These are phyloP conservation scores for Piprites chloris DNA, from an alignment of 2,113 vertebrate genomes.

Conservation along the genomic window DNA sequence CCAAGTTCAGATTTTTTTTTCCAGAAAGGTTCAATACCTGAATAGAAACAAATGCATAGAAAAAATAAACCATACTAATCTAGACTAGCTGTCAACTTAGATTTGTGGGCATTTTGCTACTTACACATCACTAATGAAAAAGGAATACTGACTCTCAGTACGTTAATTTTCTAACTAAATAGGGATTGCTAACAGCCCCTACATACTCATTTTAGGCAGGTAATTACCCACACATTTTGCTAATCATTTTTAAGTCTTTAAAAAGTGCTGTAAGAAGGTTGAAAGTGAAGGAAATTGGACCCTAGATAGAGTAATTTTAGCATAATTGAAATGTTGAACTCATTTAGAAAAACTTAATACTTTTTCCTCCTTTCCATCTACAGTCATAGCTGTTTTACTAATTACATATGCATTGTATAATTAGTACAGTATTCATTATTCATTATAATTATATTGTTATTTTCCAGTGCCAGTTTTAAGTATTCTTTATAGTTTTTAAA, in stretches of 20 bases:
- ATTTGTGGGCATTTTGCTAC: neutral
- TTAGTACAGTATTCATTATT: neutral
- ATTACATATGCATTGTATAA: neutral
- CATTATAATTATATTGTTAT: neutral
- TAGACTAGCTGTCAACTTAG: neutral
- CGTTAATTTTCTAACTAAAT: conserved; percentile 7
- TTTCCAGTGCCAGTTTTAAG: neutral
- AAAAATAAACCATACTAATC: neutral
- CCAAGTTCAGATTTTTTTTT: neutral
- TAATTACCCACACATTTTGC: neutral
- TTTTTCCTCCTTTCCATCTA: neutral
- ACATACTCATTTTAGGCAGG: neutral
- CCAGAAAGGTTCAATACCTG: neutral
- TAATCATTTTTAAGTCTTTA: neutral
- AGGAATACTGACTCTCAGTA: neutral
- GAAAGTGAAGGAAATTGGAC: neutral
- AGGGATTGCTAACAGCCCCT: neutral
- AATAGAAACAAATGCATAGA: neutral
- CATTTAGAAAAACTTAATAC: neutral
- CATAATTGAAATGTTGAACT: neutral
- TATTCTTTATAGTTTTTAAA: neutral
- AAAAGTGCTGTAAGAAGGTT: neutral
- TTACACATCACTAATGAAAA: neutral
- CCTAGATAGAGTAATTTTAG: neutral
- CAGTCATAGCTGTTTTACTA: neutral